Evolutionary conservation across 2,888 invertebrate species (phyloP).

Genomic region (Linnaemya tessellans): DNA sequence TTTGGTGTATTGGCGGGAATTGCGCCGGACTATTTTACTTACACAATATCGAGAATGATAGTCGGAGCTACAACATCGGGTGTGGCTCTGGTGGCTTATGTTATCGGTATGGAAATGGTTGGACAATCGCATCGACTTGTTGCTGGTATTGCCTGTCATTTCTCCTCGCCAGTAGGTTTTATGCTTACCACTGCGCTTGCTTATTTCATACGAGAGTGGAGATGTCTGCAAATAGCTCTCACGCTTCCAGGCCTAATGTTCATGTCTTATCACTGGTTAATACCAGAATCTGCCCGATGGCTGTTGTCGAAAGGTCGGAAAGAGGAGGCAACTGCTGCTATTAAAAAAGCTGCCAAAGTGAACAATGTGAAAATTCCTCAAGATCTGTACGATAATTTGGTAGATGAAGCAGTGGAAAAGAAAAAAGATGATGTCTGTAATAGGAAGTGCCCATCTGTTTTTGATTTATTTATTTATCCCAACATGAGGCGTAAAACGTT

Average conservation of each 20-base stretch:
- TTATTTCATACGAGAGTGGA: slow-evolving; percentile 88
- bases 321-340: slow-evolving; percentile 86
- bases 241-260: slow-evolving; percentile 88
- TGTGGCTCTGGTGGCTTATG: slow-evolving; percentile 90
- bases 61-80: slow-evolving; percentile 91
- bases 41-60: slow-evolving; percentile 87
- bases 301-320: slow-evolving; percentile 86
- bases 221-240: slow-evolving; percentile 87
- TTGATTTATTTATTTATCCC: slow-evolving; percentile 86
- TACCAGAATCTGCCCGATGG: slow-evolving; percentile 91
- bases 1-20: slow-evolving; percentile 87
- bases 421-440: slow-evolving; percentile 75
- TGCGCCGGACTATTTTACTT: slow-evolving; percentile 88
- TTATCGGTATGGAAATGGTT: slow-evolving; percentile 90
- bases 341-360: slow-evolving; percentile 87
- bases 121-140: slow-evolving; percentile 87
- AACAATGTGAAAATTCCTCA: slow-evolving; percentile 86
- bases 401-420: slow-evolving; percentile 83
- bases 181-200: slow-evolving; percentile 88
- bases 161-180: slow-evolving; percentile 90
- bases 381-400: slow-evolving; percentile 85
- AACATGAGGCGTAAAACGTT: slow-evolving; percentile 87
- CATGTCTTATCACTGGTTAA: slow-evolving; percentile 89
- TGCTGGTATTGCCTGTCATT: slow-evolving; percentile 89
- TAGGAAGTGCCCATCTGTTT: slow-evolving; percentile 83